Base-by-base conservation (phyloP, 2,113 vertebrate genomes). In the Dromiciops gliroides region DNA sequence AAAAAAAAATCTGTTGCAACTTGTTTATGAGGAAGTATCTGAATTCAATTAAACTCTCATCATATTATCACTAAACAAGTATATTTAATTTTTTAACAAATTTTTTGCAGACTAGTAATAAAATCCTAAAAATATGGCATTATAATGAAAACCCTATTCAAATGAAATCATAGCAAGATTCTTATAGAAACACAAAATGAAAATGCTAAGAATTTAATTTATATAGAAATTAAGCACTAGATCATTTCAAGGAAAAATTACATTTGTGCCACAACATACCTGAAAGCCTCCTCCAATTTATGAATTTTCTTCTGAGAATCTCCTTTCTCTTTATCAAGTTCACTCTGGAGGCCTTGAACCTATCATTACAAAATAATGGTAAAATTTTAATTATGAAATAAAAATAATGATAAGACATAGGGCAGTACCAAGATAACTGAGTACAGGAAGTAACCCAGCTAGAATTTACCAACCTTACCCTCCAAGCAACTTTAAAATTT, bases 241-340 rank as follows among this genome's bases (percentile, higher is more conserved):
- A 53, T 1, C 26, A 56, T 50, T 60, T 93, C 51, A 51, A 11
- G n/a, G n/a, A 83, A 28, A 95, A 94, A 95, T 89, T 92, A 93
- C 89, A 75, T 49, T 60, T 75, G 92, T 90, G 94, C 47, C 48
- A 94, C 0, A 83, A 98, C 98, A 99, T 95, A 99, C 99, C 97
- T 98, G 94, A 99, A 93, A 95, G 92, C 26, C 8, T 98, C 98
- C 53, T 98, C 98, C 93, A 99, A 92, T 89, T 97, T 98, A 48
- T 2, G 91, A 88, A 98, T 98, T 96, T 98, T 98, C 98, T 97
- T 99, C 37, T 97, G 95, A 95, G 96, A 83, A 37, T 97, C 96
- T 10, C n/a, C 97, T 96, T 97, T 98, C 92, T 98, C 98, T 96
- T 98, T 98, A 60, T 98, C 98, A 49, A 98, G 94, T 93, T 98